These are phyloP conservation scores for Kuschelorhynchus macadamiae DNA, from an alignment of 2,888 invertebrate genomes.

Conservation along the genomic window DNA sequence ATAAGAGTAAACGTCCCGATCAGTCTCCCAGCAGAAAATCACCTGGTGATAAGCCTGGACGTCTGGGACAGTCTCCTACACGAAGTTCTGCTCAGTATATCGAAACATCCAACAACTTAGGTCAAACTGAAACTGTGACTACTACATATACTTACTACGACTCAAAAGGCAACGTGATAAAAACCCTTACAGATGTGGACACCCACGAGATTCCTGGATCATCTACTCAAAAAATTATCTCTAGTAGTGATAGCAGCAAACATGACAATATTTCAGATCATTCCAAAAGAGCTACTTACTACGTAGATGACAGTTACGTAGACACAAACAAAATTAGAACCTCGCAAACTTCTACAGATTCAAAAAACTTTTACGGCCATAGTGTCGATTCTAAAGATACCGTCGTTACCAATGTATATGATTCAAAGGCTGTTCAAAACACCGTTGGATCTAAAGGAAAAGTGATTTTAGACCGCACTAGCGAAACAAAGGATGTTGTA, in stretches of 20 bases:
- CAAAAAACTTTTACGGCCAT: slow-evolving; percentile 56
- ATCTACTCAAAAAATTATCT: slow-evolving; percentile 9
- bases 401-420: slow-evolving; percentile 61
- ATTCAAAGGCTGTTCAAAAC: slow-evolving; percentile 63
- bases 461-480: slow-evolving; percentile 70
- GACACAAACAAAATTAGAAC: slow-evolving; percentile 58
- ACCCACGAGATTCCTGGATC: slow-evolving; percentile 51
- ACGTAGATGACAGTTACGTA: slow-evolving; percentile 53
- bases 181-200: slow-evolving; percentile 62
- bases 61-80: slow-evolving; percentile 62
- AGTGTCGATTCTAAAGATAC: slow-evolving; percentile 57
- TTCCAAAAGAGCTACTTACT: slow-evolving; percentile 36
- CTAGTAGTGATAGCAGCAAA: slow-evolving; percentile 7
- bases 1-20: slow-evolving; percentile 17
- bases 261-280: slow-evolving; percentile 27
- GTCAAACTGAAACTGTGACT: slow-evolving; percentile 54
- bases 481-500: slow-evolving; percentile 65
- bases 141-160: slow-evolving; percentile 67
- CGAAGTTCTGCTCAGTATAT: slow-evolving; percentile 18
- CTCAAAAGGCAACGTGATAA: slow-evolving; percentile 64
- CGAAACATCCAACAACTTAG: slow-evolving; percentile 48
- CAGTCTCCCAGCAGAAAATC: slow-evolving; percentile 37
- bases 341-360: slow-evolving; percentile 57
- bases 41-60: slow-evolving; percentile 14
- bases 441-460: slow-evolving; percentile 65